Conservation (phyloP, 2,113 vertebrate species). For the western clawed frog (Xenopus tropicalis) region UCB_Xtro_10.0 CM004450.2:67773001-67773500, state of each 20-base stretch:
- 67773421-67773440: constrained; percentile 72
- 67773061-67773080: no score
- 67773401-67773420: constrained; percentile 65
- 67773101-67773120: constrained; percentile 3
- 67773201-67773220: constrained; percentile 22
- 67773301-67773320: no score
- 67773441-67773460: constrained; percentile 69
- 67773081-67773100: neutral
- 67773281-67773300: no score
- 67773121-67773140: neutral
- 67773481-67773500: constrained; percentile 10
- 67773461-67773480: constrained; percentile 41
- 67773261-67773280: constrained; percentile 5
- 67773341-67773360: no score
- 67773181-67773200: constrained; percentile 2
- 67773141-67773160: neutral
- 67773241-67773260: constrained; percentile 26
- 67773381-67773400: constrained; percentile 77
- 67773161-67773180: constrained; percentile 3
- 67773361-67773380: constrained; percentile 51
- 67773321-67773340: no score
- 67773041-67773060: no score
- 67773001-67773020: no score
- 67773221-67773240: constrained; percentile 5
- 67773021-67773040: no score